These are phyloP conservation scores for Pristionchus japonicus DNA, from an alignment of 2,888 invertebrate species.

Conservation along the genomic window DNA sequence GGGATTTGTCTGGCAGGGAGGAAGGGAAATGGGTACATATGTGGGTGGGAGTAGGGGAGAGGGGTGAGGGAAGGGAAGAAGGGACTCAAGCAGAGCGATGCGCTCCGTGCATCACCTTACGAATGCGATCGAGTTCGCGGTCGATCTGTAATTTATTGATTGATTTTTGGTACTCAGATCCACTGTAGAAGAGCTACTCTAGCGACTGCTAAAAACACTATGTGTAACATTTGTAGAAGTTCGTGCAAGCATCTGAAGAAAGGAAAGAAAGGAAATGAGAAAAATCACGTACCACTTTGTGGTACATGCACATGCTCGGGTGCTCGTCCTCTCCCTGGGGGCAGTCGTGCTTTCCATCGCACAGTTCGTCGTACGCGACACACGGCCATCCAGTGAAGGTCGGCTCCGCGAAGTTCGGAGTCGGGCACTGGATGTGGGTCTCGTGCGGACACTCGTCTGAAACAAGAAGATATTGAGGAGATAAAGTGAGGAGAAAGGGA, in stretches of 20 bases:
- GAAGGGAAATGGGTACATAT: background rate
- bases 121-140: background rate
- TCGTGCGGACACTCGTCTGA: background rate
- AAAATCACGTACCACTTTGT: constrained; percentile 47
- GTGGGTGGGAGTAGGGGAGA: background rate
- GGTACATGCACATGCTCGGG: constrained; percentile 51
- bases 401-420: background rate
- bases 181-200: background rate
- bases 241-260: no score
- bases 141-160: background rate
- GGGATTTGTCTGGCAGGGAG: background rate
- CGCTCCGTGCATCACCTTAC: background rate
- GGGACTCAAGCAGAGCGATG: background rate
- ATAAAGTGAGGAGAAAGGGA: no score
- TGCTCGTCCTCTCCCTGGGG: constrained; percentile 51
- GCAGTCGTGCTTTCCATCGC: constrained; percentile 48
- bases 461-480: no score
- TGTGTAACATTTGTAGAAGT: no score
- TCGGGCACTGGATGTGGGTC: constrained; percentile 17
- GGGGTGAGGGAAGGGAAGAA: background rate
- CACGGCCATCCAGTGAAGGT: constrained; percentile 32
- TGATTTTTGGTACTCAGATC: no score
- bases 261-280: no score
- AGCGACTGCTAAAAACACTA: no score
- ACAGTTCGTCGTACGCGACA: constrained; percentile 35